These are phyloP conservation scores for Chelonia mydas DNA, from an alignment of 2,797 vertebrate genomes.

Conservation along the genomic window DNA sequence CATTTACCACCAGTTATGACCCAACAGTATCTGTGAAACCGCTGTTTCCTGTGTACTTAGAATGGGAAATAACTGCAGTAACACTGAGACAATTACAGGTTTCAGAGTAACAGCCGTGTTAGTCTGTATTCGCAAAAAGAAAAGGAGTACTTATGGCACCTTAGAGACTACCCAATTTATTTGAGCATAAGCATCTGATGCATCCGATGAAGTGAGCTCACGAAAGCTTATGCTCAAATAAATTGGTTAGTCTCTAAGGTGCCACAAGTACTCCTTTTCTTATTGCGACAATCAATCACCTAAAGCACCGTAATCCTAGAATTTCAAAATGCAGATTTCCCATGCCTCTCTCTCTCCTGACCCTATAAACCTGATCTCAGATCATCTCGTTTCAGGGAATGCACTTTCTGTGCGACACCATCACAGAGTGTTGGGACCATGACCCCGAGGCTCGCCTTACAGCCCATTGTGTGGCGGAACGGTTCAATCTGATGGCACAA, in stretches of 20 bases:
- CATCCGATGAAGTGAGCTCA: no score
- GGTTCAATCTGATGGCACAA: constrained; percentile 84
- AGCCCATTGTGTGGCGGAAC: constrained; percentile 91
- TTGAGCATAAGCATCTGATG: no score
- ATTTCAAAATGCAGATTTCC: neutral
- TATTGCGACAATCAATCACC: neutral
- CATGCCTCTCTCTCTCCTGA: neutral
- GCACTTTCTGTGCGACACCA: constrained; percentile 88
- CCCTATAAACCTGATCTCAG: neutral
- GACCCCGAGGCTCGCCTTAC: constrained; percentile 93
- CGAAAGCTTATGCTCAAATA: no score
- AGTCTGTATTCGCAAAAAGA: no score
- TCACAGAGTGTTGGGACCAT: constrained; percentile 93
- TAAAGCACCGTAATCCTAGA: rapidly evolving
- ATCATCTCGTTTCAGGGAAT: constrained; percentile 82
- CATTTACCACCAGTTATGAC: rapidly evolving
- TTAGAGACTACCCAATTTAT: no score
- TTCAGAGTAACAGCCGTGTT: no score
- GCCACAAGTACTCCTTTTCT: no score
- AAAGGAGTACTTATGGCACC: no score
- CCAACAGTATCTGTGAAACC: neutral
- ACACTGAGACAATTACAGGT: neutral
- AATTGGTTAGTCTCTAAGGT: no score
- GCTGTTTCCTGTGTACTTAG: neutral
- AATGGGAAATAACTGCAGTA: neutral